phyloP scores from a whole-genome alignment of 2,113 vertebrate species.

The Pholis gunnellus region DNA sequence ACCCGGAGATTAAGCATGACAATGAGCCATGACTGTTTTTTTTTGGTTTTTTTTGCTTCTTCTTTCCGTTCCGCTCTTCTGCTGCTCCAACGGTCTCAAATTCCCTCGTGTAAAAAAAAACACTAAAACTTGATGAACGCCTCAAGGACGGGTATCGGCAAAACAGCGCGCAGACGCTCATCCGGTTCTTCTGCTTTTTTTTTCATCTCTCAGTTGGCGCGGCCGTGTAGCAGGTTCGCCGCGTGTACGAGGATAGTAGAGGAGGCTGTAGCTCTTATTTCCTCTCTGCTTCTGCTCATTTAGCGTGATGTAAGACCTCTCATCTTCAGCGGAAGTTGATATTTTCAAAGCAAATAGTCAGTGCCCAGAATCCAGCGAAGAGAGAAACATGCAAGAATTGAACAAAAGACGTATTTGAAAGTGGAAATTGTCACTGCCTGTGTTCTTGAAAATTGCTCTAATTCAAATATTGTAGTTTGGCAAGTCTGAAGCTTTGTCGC shows the following conservation, averaged over 20 bases:
- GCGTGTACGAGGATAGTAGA: conserved; percentile 52
- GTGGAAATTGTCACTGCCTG: neutral
- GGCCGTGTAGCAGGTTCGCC: conserved; percentile 17
- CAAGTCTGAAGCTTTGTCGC: neutral
- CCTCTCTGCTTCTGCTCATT: conserved; percentile 16
- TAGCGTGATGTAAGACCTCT: conserved; percentile 40
- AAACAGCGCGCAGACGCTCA: neutral
- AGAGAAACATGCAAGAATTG: neutral
- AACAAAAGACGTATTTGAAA: neutral
- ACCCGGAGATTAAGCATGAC: conserved; percentile 80
- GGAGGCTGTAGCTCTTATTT: conserved; percentile 32
- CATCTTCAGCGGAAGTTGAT: neutral
- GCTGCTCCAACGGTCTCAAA: conserved; percentile 49
- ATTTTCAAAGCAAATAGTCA: neutral
- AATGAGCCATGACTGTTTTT: conserved; percentile 67
- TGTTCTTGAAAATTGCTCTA: neutral
- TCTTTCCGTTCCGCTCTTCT: neutral
- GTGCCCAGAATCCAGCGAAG: neutral
- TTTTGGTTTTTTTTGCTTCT: neutral
- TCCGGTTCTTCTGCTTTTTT: conserved; percentile 45
- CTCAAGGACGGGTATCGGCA: conserved; percentile 60
- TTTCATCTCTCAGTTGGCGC: neutral
- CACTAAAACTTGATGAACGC: conserved; percentile 52
- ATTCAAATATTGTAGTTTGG: neutral
- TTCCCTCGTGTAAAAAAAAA: conserved; percentile 46